These are phyloP conservation scores for Phymatocera aterrima DNA, from an alignment of 2,888 invertebrate genomes.

Conservation along the genomic window DNA sequence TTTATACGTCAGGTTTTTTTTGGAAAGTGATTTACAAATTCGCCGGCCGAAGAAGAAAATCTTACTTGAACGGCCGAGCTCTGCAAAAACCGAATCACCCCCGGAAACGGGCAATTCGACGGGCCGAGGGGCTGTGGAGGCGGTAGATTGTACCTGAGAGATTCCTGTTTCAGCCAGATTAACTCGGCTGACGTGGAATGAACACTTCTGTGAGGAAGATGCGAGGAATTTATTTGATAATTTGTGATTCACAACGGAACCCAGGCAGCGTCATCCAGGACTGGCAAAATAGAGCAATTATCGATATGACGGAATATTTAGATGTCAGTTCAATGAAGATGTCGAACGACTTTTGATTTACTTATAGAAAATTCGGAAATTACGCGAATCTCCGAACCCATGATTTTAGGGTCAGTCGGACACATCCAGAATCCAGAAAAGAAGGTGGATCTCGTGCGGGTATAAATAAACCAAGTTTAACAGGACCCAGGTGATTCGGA, in stretches of 20 bases:
- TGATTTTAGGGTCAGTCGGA: not conserved
- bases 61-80: not conserved
- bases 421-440: not conserved
- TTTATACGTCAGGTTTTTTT: not conserved
- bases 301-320: too few species aligned
- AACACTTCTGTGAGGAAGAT: not conserved
- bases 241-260: not conserved
- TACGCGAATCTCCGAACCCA: not conserved
- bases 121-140: not conserved
- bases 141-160: slow-evolving; percentile 12
- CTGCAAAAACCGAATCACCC: not conserved
- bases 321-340: not conserved
- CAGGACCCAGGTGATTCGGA: slow-evolving; percentile 17
- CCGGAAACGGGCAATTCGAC: not conserved
- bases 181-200: not conserved
- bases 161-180: not conserved
- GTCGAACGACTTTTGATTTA: not conserved
- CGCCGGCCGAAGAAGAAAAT: not conserved
- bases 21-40: not conserved
- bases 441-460: not conserved
- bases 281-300: too few species aligned
- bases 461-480: slow-evolving; percentile 5
- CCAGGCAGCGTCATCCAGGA: not conserved
- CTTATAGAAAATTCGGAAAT: not conserved
- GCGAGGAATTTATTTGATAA: not conserved